Evolutionary conservation across 2,797 vertebrate species (phyloP).

Genomic region (Channa striata): DNA sequence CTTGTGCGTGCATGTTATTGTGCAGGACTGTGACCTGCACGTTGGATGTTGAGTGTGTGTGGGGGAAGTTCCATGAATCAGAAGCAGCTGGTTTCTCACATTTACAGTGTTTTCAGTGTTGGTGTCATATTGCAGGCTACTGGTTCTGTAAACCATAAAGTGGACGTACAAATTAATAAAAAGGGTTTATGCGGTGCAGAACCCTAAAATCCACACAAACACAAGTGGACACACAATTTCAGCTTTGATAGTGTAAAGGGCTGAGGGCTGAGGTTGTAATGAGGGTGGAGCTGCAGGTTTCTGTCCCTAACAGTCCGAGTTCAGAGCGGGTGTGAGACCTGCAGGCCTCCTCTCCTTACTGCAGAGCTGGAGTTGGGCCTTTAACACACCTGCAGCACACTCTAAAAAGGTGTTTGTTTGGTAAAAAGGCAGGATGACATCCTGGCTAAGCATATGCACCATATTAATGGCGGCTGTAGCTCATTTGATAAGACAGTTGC

Average conservation of each 20-base stretch:
- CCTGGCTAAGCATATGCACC: conserved; percentile 25
- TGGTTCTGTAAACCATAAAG: conserved; percentile 19
- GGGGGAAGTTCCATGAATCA: conserved; percentile 27
- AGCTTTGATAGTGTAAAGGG: conserved; percentile 14
- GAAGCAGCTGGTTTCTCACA: conserved; percentile 12
- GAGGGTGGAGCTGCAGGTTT: conserved; percentile 32
- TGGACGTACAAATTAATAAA: conserved; percentile 20
- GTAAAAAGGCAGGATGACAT: conserved; percentile 20
- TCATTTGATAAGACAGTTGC: too few relatives aligned
- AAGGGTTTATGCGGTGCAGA: background rate
- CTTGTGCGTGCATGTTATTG: conserved; percentile 25
- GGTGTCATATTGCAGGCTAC: conserved; percentile 23
- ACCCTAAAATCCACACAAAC: conserved; percentile 1
- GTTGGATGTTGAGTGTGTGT: conserved; percentile 16
- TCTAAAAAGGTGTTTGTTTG: conserved; percentile 15
- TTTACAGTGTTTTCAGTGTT: conserved; percentile 24
- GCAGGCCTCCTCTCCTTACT: conserved; percentile 37
- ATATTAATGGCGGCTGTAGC: too few relatives aligned
- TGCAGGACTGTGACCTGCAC: conserved; percentile 36
- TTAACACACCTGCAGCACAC: conserved; percentile 10
- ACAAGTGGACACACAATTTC: conserved; percentile 4
- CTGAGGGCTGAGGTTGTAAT: conserved; percentile 37
- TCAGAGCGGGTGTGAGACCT: conserved; percentile 20
- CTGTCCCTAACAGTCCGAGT: conserved; percentile 30
- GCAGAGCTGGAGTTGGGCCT: conserved; percentile 28